A percentile compares a stretch with the other conserved stretches of the same genome.
Evolutionary conservation across 2,888 invertebrate species (phyloP).

Genomic region (Ptilodon capucinus): DNA sequence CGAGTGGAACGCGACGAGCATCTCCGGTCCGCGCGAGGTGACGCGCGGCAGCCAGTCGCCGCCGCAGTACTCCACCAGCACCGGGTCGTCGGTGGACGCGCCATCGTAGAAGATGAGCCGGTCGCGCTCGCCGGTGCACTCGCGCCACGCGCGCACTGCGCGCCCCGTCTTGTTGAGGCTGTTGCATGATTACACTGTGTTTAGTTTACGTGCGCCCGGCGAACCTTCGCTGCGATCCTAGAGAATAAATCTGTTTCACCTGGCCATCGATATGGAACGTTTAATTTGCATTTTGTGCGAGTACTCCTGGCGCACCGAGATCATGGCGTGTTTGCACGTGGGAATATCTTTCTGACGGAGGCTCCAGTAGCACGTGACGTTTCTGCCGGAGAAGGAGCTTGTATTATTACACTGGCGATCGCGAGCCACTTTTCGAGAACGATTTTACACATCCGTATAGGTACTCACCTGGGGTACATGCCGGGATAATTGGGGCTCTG

Average conservation of each 20-base stretch:
- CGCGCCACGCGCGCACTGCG: slow-evolving; percentile 90
- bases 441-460: neutral
- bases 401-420: neutral
- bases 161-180: slow-evolving; percentile 88
- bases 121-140: slow-evolving; percentile 92
- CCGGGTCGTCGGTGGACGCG: slow-evolving; percentile 90
- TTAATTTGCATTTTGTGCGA: slow-evolving; percentile 89
- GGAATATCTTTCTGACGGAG: slow-evolving; percentile 92
- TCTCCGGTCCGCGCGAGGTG: slow-evolving; percentile 86
- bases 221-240: neutral
- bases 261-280: slow-evolving; percentile 85
- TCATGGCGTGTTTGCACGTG: slow-evolving; percentile 95
- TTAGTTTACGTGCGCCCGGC: neutral
- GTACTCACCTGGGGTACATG: slow-evolving; percentile 85
- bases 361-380: slow-evolving; percentile 96
- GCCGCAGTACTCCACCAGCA: slow-evolving; percentile 93
- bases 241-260: slow-evolving; percentile 53
- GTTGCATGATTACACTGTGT: slow-evolving; percentile 3
- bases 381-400: slow-evolving; percentile 69
- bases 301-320: slow-evolving; percentile 90
- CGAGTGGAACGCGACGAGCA: slow-evolving; percentile 94
- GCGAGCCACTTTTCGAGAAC: neutral
- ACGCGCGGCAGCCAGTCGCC: slow-evolving; percentile 93
- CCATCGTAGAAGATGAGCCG: slow-evolving; percentile 94
- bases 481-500: slow-evolving; percentile 96